Percentiles rank a stretch among this genome's conserved stretches.
These are phyloP conservation scores for Sipha flava DNA, from an alignment of 1,140 invertebrate genomes.

Conservation along the genomic window DNA sequence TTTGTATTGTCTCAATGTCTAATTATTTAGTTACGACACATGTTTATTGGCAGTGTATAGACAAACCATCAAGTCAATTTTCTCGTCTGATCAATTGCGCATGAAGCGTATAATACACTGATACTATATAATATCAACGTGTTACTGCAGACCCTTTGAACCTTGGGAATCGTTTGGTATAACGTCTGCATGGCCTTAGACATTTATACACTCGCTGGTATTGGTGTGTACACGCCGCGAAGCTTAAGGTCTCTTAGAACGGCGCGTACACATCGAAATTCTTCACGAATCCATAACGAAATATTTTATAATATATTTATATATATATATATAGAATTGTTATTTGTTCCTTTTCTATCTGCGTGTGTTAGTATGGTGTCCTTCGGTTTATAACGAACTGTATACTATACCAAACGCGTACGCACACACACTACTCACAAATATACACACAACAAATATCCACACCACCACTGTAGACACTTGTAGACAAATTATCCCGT, in stretches of 20 bases:
- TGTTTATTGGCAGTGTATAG: not conserved
- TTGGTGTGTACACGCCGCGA: no score
- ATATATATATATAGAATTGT: no score
- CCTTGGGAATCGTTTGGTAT: not conserved
- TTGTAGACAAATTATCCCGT: slow-evolving; percentile 31
- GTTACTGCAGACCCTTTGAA: not conserved
- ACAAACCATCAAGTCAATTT: not conserved
- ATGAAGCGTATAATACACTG: slow-evolving; percentile 12
- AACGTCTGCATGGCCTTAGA: not conserved
- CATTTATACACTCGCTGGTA: no score
- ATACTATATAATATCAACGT: no score
- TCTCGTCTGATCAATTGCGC: not conserved
- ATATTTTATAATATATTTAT: not conserved
- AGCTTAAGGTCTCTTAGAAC: no score
- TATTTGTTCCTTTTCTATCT: not conserved
- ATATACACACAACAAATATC: no score
- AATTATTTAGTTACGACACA: slow-evolving; percentile 25
- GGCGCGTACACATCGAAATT: not conserved
- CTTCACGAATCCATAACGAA: not conserved
- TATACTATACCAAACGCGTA: no score
- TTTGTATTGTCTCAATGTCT: slow-evolving; percentile 10
- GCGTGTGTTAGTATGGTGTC: not conserved
- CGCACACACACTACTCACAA: no score
- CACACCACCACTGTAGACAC: no score
- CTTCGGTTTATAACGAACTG: no score